phyloP scores from a whole-genome alignment of 2,113 vertebrate species.

The Mobula hypostoma region DNA sequence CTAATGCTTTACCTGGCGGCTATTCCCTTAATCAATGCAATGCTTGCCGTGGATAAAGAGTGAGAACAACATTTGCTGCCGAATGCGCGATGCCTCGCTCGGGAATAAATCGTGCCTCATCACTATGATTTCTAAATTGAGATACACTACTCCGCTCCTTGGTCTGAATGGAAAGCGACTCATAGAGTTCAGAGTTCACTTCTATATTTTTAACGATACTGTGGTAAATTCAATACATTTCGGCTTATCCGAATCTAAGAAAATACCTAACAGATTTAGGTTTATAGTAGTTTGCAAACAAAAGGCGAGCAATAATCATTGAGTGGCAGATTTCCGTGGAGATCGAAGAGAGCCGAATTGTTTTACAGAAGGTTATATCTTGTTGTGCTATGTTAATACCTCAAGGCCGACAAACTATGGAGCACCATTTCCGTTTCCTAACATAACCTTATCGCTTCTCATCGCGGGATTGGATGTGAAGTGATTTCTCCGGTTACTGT shows the following conservation, averaged over 20 bases:
- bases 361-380: not conserved
- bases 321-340: not conserved
- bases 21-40: not conserved
- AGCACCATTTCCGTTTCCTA: not conserved
- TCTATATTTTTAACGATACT: not conserved
- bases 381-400: not conserved
- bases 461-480: not conserved
- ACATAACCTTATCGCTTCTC: not conserved
- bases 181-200: not conserved
- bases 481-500: not conserved
- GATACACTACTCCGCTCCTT: not conserved
- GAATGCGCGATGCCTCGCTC: too few species aligned
- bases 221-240: not conserved
- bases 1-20: not conserved
- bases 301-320: not conserved
- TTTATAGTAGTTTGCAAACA: not conserved
- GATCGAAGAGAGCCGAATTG: not conserved
- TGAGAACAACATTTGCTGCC: not conserved
- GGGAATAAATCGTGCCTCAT: not conserved
- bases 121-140: not conserved
- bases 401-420: not conserved
- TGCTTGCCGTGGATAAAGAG: not conserved
- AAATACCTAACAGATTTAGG: not conserved
- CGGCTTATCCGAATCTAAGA: not conserved
- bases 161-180: not conserved